A percentile compares a stretch with the other conserved stretches of the same genome.
phyloP scores from a whole-genome alignment of 2,797 vertebrate genomes.

The Peromyscus aztecus region DNA sequence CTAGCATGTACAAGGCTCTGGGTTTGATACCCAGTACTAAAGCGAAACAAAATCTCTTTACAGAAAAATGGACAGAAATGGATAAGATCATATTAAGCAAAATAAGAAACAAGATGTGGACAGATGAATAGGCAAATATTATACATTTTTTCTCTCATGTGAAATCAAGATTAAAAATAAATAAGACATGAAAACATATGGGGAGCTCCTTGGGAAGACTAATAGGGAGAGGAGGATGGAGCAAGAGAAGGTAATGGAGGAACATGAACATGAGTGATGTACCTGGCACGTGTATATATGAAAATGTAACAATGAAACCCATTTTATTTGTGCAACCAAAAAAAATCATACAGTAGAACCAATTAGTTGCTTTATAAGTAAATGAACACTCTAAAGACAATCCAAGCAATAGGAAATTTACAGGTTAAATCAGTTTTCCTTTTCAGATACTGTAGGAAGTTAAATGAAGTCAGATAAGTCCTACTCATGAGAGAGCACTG shows the following conservation, averaged over 20 bases:
- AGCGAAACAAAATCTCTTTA: neutral
- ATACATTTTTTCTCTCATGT: neutral
- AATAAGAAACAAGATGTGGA: neutral
- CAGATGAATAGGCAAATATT: neutral
- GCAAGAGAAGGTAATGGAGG: neutral
- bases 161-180: neutral
- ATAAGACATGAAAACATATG: neutral
- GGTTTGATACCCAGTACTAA: neutral
- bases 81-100: neutral
- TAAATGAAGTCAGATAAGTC: slow-evolving; percentile 85
- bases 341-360: slow-evolving; percentile 2
- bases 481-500: slow-evolving; percentile 76
- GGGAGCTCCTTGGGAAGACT: no score
- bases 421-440: slow-evolving; percentile 59
- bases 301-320: neutral
- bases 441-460: slow-evolving; percentile 79
- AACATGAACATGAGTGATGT: no score
- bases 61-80: neutral
- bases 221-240: neutral
- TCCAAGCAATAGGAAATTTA: slow-evolving; percentile 70
- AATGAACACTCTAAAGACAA: slow-evolving; percentile 47
- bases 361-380: neutral
- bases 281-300: neutral
- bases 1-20: neutral
- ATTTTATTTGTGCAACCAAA: neutral